Base-by-base conservation (phyloP, 1,140 invertebrate species). In the Euura saliciscinereae region DNA sequence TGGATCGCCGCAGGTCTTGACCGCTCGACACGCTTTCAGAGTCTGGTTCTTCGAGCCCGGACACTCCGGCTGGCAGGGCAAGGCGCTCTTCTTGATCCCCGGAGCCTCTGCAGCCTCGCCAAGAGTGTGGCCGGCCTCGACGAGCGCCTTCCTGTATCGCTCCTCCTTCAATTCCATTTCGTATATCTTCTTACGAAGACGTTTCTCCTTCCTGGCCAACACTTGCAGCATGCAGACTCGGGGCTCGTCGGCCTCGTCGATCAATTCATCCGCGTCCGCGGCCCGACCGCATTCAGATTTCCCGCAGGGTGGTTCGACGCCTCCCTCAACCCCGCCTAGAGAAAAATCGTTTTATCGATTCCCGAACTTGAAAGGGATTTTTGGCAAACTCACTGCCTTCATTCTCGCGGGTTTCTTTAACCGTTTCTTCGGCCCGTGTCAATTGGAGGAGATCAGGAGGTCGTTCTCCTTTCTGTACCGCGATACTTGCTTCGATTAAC, bases 131-230 rank as follows among this genome's bases (percentile, higher is more conserved):
- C 45, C 44, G 1, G 44, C n/a, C 28, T 71, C 69, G 5, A 44
- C 10, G n/a, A 75, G n/a, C 45, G 44, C 59, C 5, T 68, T 44
- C 43, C 69, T 66, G 59, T 74, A 73, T 44, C 44, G 28, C 45
- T 76, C 28, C 13, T 73, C 70, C n/a, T 70, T 74, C 28, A 46
- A 70, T 65, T 76, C 73, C 66, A 71, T 71, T 8, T 75, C 64
- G 66, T 71, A 73, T 45, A 75, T 75, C 51, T 73, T 46, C 8
- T 74, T 69, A 6, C 71, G 44, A 5, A 76, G 44, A 8, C 44
- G 42, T 13, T 74, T 73, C n/a, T 76, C 68, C 13, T 76, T 75
- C 4, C 64, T 28, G 43, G 65, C 66, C 11, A 73, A 42, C 13
- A 44, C 44, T 28, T 45, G 68, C 4, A 69, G 45, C 28, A 46